Percentiles rank a stretch among this genome's conserved stretches.
Conservation (phyloP, 2,888 invertebrate genomes). For the Meiosimyza platycephala region DNA sequence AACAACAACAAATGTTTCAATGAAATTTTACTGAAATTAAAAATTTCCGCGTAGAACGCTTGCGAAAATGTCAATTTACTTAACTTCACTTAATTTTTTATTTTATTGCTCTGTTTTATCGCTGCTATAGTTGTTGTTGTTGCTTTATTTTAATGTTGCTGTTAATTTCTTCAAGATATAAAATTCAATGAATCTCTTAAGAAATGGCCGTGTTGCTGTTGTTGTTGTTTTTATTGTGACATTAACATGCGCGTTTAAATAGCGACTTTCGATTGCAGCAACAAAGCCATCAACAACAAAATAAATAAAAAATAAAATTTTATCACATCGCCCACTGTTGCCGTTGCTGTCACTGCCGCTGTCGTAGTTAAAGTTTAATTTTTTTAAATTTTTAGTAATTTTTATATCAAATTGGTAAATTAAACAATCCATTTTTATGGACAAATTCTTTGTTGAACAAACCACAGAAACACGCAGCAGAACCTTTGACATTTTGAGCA, state of each 20-base stretch:
- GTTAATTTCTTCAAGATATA: slow-evolving; percentile 42
- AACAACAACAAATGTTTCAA: too few species aligned
- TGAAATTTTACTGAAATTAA: too few species aligned
- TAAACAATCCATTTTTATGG: slow-evolving; percentile 23
- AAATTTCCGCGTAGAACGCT: too few species aligned
- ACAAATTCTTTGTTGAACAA: slow-evolving; percentile 23
- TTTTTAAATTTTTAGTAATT: neutral
- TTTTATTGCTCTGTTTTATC: neutral
- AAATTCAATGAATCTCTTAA: slow-evolving; percentile 42
- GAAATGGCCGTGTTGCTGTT: slow-evolving; percentile 34
- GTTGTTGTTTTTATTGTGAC: slow-evolving; percentile 28
- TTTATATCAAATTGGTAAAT: neutral
- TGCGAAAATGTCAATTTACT: too few species aligned
- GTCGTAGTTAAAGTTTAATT: neutral
- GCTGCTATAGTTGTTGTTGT: slow-evolving; percentile 3
- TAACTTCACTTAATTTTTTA: neutral
- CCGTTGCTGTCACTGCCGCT: neutral
- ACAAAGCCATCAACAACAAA: slow-evolving; percentile 11
- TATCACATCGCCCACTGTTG: slow-evolving; percentile 10
- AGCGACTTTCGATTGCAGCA: neutral
- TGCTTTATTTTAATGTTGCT: slow-evolving; percentile 26
- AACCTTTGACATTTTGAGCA: neutral
- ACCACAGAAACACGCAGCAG: neutral
- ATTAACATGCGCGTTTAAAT: slow-evolving; percentile 15
- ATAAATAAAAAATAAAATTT: neutral